Percentiles rank a stretch among this genome's conserved stretches.
phyloP scores from a whole-genome alignment of 2,888 invertebrate genomes.

The Trimorus sp. region DNA sequence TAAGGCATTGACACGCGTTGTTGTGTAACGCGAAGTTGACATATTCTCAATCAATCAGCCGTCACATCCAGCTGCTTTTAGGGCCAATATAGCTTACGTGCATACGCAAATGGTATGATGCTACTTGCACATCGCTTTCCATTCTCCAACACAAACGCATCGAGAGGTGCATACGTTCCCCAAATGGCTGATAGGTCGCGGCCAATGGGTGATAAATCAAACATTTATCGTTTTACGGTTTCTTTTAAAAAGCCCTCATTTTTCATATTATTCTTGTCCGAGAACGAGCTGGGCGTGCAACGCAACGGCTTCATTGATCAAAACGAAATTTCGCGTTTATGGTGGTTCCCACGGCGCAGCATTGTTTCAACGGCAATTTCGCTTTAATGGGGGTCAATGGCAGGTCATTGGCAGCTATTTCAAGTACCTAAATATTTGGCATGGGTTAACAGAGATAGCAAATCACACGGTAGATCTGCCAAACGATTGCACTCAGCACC shows the following conservation, averaged over 20 bases:
- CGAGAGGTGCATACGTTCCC: slow-evolving; percentile 56
- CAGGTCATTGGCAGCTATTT: slow-evolving; percentile 19
- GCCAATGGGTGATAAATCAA: slow-evolving; percentile 56
- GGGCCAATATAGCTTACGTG: slow-evolving; percentile 54
- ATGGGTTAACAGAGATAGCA: slow-evolving; percentile 9
- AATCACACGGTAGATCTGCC: slow-evolving; percentile 28
- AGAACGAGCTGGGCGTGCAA: slow-evolving; percentile 6
- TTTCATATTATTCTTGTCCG: slow-evolving; percentile 8
- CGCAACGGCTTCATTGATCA: slow-evolving; percentile 8
- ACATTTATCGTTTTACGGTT: slow-evolving; percentile 45
- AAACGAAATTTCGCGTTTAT: slow-evolving; percentile 21
- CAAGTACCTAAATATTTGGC: slow-evolving; percentile 22
- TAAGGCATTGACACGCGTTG: slow-evolving; percentile 74
- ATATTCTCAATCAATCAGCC: slow-evolving; percentile 80
- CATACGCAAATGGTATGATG: slow-evolving; percentile 57
- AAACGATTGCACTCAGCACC: slow-evolving; percentile 34
- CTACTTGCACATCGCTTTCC: slow-evolving; percentile 64
- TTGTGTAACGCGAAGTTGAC: slow-evolving; percentile 79
- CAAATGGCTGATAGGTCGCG: slow-evolving; percentile 60
- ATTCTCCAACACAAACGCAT: slow-evolving; percentile 50
- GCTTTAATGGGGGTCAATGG: slow-evolving; percentile 8
- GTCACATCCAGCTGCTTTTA: slow-evolving; percentile 76
- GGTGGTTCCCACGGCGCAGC: not conserved
- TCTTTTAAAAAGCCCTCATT: slow-evolving; percentile 26
- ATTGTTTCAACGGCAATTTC: slow-evolving; percentile 2